Evolutionary conservation across 1,140 invertebrate species (phyloP).

Genomic region (Tetraneura akinire): DNA sequence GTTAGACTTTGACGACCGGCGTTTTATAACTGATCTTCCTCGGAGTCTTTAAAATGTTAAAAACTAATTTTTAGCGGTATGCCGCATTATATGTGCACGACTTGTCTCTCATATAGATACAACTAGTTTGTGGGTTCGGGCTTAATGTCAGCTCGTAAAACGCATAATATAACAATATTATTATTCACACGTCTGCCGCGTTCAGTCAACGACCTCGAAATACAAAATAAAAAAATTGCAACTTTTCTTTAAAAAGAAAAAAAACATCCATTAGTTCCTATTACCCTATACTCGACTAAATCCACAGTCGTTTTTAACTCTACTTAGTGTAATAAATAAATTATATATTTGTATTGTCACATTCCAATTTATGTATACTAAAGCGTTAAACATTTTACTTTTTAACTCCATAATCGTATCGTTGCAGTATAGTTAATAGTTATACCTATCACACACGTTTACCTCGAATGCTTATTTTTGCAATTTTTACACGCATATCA

Average conservation of each 20-base stretch:
- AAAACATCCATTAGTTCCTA: neutral
- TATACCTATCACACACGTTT: neutral
- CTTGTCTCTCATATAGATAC: slow-evolving; percentile 6
- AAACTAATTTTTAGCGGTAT: slow-evolving; percentile 12
- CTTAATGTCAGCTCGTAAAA: slow-evolving; percentile 25
- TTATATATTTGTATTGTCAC: neutral
- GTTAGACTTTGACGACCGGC: neutral
- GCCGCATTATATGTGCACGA: slow-evolving; percentile 8
- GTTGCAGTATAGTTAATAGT: neutral
- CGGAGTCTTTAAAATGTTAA: neutral
- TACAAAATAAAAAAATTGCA: neutral
- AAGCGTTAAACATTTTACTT: neutral
- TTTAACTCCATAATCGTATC: neutral
- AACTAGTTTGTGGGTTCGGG: neutral
- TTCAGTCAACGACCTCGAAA: slow-evolving; percentile 20
- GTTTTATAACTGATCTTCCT: slow-evolving; percentile 25
- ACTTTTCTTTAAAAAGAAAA: neutral
- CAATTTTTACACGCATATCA: neutral
- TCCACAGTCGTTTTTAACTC: neutral
- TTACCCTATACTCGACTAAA: neutral
- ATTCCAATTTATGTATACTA: neutral
- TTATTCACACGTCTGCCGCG: slow-evolving; percentile 8
- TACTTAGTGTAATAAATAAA: too few species aligned
- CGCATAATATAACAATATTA: neutral
- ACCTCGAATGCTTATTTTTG: neutral